phyloP scores from a whole-genome alignment of 1,140 invertebrate genomes.

The Cotesia chilonis region DNA sequence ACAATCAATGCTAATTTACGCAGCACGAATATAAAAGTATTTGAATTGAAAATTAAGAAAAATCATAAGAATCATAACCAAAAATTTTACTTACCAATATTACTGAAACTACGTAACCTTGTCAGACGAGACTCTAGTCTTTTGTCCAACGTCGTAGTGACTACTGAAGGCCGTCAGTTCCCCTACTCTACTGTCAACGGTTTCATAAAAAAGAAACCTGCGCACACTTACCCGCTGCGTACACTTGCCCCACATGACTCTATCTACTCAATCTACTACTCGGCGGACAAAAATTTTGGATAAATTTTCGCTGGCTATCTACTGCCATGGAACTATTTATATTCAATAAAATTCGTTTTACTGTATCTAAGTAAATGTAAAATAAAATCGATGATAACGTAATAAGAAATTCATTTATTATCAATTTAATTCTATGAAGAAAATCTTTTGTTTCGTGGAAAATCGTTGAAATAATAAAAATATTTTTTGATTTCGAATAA shows the following conservation, averaged over 20 bases:
- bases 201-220: slow-evolving; percentile 11
- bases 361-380: no score
- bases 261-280: not conserved
- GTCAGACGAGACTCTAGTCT: slow-evolving; percentile 6
- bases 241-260: slow-evolving; percentile 11
- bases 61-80: not conserved
- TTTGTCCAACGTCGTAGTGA: slow-evolving; percentile 12
- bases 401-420: no score
- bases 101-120: not conserved
- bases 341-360: no score
- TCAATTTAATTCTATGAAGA: no score
- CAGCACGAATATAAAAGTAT: slow-evolving; percentile 4
- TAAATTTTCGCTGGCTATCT: no score
- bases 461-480: no score
- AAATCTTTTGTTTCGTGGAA: no score
- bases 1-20: not conserved
- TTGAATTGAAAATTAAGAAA: not conserved
- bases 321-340: no score
- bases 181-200: slow-evolving; percentile 13
- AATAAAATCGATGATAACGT: no score
- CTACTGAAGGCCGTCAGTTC: slow-evolving; percentile 4
- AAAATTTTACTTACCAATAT: slow-evolving; percentile 4
- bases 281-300: no score
- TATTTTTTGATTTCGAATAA: no score
- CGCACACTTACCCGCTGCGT: slow-evolving; percentile 3